Evolutionary conservation across 2,113 vertebrate genomes (phyloP).

Genomic region (Ceyx melanurus): DNA sequence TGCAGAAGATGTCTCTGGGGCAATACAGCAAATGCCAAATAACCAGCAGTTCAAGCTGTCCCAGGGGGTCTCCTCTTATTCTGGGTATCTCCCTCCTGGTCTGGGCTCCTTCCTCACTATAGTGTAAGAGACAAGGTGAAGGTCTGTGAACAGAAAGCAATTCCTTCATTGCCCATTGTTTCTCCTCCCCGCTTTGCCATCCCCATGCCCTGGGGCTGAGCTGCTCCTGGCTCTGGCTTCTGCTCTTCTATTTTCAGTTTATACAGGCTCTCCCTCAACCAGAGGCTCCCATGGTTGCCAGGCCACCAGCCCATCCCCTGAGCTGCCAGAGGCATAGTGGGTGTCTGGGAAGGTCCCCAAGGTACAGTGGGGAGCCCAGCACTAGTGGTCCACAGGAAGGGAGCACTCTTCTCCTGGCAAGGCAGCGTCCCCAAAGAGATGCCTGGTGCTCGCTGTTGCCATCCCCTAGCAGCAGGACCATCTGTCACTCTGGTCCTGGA

Average conservation of each 20-base stretch:
- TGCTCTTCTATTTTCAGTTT: background rate
- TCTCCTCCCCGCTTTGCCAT: background rate
- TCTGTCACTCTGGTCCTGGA: background rate
- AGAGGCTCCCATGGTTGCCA: background rate
- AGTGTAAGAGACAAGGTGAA: background rate
- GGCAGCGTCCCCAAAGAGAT: background rate
- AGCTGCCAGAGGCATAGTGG: background rate
- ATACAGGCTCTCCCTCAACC: background rate
- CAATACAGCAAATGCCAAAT: background rate
- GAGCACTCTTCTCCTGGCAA: background rate
- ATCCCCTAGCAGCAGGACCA: background rate
- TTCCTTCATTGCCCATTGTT: rapidly evolving
- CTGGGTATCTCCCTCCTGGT: background rate
- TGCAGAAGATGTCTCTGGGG: background rate
- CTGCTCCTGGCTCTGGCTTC: background rate
- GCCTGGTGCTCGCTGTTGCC: background rate
- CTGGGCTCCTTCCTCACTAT: background rate
- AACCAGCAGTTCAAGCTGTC: background rate
- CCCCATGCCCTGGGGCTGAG: background rate
- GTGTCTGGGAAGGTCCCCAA: rapidly evolving
- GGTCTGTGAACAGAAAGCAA: background rate
- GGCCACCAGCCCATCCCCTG: background rate
- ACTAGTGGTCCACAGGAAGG: background rate
- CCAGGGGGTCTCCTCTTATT: background rate
- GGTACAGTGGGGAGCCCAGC: background rate